Conservation (phyloP, 2,888 invertebrate genomes). For the Trichogramma evanescens region DNA sequence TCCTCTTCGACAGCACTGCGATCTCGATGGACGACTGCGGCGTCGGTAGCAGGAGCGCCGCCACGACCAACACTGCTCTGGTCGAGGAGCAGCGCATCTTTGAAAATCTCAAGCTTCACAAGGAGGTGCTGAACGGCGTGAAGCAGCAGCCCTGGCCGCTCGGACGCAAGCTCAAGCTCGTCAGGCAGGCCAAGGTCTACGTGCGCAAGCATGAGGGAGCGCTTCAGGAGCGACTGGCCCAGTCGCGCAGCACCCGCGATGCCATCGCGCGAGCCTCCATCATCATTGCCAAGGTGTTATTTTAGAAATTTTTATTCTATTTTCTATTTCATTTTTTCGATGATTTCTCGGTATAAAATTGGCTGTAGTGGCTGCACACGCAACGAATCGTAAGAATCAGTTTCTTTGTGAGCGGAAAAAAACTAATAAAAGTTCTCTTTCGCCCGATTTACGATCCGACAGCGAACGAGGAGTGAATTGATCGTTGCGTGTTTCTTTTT, state of each 20-base stretch:
- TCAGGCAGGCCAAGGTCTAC: conserved; percentile 77
- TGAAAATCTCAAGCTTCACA: conserved; percentile 83
- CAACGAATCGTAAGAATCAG: too few relatives aligned
- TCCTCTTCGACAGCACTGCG: conserved; percentile 55
- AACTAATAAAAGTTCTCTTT: too few relatives aligned
- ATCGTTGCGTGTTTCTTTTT: too few relatives aligned
- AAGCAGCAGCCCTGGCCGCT: conserved; percentile 81
- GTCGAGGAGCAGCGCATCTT: conserved; percentile 74
- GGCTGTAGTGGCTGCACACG: too few relatives aligned
- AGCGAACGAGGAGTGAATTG: too few relatives aligned
- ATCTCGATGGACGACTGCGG: conserved; percentile 71
- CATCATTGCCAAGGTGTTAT: conserved; percentile 63
- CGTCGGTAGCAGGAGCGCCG: conserved; percentile 76
- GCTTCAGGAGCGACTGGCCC: conserved; percentile 80
- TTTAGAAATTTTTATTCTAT: too few relatives aligned
- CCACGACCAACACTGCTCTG: conserved; percentile 55
- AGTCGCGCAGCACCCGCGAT: conserved; percentile 78
- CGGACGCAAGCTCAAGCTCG: conserved; percentile 73
- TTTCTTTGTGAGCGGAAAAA: too few relatives aligned
- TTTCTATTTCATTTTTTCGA: too few relatives aligned
- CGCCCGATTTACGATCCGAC: too few relatives aligned
- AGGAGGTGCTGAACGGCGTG: conserved; percentile 81
- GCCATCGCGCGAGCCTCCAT: conserved; percentile 79
- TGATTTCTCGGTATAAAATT: too few relatives aligned
- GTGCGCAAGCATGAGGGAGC: conserved; percentile 86